phyloP scores from a whole-genome alignment of 1,140 invertebrate species.

The Pseudobourletiella spinata region DNA sequence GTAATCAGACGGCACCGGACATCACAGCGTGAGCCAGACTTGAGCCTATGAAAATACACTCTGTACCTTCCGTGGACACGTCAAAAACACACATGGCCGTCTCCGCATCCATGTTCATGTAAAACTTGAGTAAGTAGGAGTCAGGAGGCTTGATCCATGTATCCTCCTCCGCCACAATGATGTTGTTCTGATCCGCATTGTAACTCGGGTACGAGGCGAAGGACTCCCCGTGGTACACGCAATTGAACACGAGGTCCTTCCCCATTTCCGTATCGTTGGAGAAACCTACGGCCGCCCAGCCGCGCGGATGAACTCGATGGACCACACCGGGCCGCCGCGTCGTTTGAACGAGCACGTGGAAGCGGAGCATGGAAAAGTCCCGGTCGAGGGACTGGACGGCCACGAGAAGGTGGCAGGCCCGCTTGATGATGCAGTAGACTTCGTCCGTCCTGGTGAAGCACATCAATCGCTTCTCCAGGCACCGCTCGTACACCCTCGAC shows the following conservation, averaged over 20 bases:
- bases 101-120: background rate
- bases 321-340: background rate
- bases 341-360: background rate
- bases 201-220: background rate
- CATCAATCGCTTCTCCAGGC: background rate
- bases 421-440: background rate
- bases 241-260: background rate
- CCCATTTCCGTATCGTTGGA: slow-evolving; percentile 7
- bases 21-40: background rate
- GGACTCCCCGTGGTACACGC: background rate
- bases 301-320: background rate
- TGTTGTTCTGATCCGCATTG: background rate
- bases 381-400: background rate
- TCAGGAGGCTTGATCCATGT: background rate
- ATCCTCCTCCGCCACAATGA: background rate
- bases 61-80: background rate
- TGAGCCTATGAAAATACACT: background rate
- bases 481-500: background rate
- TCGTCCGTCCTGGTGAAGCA: background rate
- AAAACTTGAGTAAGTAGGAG: background rate
- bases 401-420: background rate
- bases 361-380: background rate
- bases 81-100: background rate
- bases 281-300: background rate
- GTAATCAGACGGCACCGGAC: background rate